Conservation (phyloP, 2,888 invertebrate species). For the Macropis europaea region DNA sequence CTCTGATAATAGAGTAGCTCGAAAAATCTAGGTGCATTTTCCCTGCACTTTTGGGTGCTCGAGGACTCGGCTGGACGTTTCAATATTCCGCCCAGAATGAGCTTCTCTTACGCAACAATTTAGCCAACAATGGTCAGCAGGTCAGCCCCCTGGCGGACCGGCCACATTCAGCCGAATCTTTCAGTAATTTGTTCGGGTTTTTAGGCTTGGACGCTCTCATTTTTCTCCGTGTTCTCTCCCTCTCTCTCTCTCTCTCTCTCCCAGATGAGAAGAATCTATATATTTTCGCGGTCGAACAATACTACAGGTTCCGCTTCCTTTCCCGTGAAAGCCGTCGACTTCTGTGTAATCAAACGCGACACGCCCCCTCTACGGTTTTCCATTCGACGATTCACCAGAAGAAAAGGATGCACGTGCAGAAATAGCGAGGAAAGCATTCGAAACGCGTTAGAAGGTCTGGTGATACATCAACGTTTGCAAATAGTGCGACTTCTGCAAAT, state of each 20-base stretch:
- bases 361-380: constrained; percentile 33
- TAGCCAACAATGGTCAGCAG: constrained; percentile 65
- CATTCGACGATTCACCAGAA: background rate
- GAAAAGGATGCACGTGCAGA: constrained; percentile 15
- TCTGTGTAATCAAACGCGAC: constrained; percentile 50
- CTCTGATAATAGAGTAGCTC: too few species aligned
- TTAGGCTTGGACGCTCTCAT: constrained; percentile 35
- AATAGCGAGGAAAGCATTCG: constrained; percentile 1
- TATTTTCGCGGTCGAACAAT: constrained; percentile 41
- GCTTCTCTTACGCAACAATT: constrained; percentile 60
- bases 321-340: constrained; percentile 51
- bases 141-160: constrained; percentile 50
- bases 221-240: constrained; percentile 55
- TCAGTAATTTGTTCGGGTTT: constrained; percentile 66
- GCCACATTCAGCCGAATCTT: constrained; percentile 62
- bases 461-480: too few species aligned
- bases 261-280: too few species aligned
- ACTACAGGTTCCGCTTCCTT: constrained; percentile 61
- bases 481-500: background rate
- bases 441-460: constrained; percentile 16
- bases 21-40: background rate
- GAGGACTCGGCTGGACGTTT: constrained; percentile 17
- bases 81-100: constrained; percentile 40
- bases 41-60: background rate
- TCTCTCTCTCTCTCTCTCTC: constrained; percentile 42